Evolutionary conservation across 2,888 invertebrate genomes (phyloP), one percentile per base, ranked within the genome.

Genomic region (Metopia argyrocephala): DNA sequence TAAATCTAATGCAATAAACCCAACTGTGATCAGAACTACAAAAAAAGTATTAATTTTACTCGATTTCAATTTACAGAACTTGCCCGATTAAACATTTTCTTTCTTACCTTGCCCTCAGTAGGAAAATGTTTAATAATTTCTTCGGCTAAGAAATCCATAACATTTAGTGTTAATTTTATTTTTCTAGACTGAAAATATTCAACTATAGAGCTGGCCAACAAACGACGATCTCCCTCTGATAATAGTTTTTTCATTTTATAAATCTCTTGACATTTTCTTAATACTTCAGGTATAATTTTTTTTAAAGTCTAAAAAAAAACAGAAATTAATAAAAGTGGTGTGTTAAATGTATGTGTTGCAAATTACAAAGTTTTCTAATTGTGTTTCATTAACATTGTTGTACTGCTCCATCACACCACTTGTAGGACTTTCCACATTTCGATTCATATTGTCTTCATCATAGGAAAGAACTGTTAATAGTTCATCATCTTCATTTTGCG

Each of bases 211-310:
- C 25, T 27, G 25, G 56, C 25, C 28, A 56, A 28, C 3, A 28
- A n/a, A 27, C 56, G 56, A 27, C 56, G 27, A 56, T 56, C 56
- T 27, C 18, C n/a, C 2, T 25, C 56, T 18, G 56, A 27, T 2
- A 56, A 27, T n/a, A 28, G 7, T 56, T 56, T 56, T 25, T 56
- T 56, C 18, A 25, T 56, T 28, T 56, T 28, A 25, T 56, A 56
- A 56, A 27, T 56, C 27, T 56, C 27, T 56, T 27, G 25, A n/a
- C 56, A 56, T 56, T 56, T 56, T 5, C n/a, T 56, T 18, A 56
- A 56, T 20, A 56, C 56, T 6, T 5, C n/a, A n/a, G 56, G 56
- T 56, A 56, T 28, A 20, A 25, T 56, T 7, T 56, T 56, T 28
- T 56, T 27, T n/a, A 56, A 56, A 9, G 27, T 6, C 56, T 56